Base-by-base conservation (phyloP, 1,140 invertebrate species). In the Pseudomyrmex concolor region DNA sequence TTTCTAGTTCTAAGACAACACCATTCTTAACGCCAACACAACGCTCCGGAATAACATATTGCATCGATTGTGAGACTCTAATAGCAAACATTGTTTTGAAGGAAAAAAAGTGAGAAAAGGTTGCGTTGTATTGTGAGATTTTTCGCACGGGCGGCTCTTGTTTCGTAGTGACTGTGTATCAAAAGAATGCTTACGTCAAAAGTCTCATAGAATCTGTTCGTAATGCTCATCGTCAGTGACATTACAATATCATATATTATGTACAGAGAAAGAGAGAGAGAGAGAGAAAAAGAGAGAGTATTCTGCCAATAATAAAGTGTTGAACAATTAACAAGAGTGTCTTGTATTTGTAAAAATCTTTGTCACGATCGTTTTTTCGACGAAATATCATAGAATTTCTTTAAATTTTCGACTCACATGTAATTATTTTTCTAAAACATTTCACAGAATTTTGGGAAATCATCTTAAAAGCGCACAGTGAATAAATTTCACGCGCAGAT, bases 221-320 rank as follows among this genome's bases (percentile, higher is more conserved):
- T 88, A 89, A 92, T 84, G 76, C 80, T 88, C 85, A 91, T 89
- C 85, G 83, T 78, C 84, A 87, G 81, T 78, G 66, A 81, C 87
- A 83, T 87, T 64, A 59, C 76, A 78, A 89, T 89, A 84, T 84
- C 88, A 84, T 84, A 89, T 89, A 88, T 84, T 90, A 89, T 85
- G 84, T 89, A 87, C 85, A 81, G 86, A 66, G 89, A 17, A 91
- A 89, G 66, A 22, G 34, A 34, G 5, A 34, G 5, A 34, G 34
- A 76, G n/a, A 74, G 19, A 91, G 48, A 76, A 22, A 76, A 22
- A 74, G 19, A 91, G 91, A 90, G 64, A 91, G 84, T 91, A 91
- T 92, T 91, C 89, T 92, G 89, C 86, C 84, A 92, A 93, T 93
- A 93, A 93, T 93, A 93, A 93, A 93, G 87, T 90, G 89, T 92